Percentiles rank a stretch among this genome's conserved stretches.
Conservation (phyloP, 2,797 vertebrate species). For the Manis crassicaudata region DNA sequence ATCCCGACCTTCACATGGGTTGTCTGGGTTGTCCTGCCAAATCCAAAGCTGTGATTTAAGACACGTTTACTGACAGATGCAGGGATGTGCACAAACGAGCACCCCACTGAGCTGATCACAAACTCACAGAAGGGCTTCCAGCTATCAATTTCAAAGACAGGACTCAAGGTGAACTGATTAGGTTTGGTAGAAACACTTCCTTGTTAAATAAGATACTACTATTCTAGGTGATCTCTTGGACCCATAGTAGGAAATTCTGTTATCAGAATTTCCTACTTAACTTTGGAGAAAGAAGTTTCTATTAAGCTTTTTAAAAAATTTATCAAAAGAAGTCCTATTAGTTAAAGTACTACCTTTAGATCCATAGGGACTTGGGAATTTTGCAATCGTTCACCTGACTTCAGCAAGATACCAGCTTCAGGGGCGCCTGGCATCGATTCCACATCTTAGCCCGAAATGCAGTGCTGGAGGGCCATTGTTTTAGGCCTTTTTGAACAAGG, state of each 20-base stretch:
- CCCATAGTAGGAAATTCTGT: too few species aligned
- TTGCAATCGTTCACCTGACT: not conserved
- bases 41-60: not conserved
- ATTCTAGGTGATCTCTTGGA: not conserved
- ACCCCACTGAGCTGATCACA: not conserved
- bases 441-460: not conserved
- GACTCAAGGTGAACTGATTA: not conserved
- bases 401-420: not conserved
- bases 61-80: not conserved
- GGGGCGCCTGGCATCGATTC: not conserved
- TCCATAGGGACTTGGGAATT: not conserved
- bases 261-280: not conserved
- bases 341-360: constrained; percentile 8
- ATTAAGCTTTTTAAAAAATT: not conserved
- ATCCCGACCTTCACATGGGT: too few species aligned
- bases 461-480: not conserved
- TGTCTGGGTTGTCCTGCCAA: not conserved
- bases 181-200: not conserved
- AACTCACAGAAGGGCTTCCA: not conserved
- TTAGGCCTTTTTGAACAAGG: not conserved
- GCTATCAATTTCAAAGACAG: not conserved
- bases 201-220: not conserved
- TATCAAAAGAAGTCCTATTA: constrained; percentile 3
- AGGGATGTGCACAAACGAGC: not conserved
- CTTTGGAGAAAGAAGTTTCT: not conserved